Conservation (phyloP, 2,797 vertebrate genomes). For the Alcedo atthis region DNA sequence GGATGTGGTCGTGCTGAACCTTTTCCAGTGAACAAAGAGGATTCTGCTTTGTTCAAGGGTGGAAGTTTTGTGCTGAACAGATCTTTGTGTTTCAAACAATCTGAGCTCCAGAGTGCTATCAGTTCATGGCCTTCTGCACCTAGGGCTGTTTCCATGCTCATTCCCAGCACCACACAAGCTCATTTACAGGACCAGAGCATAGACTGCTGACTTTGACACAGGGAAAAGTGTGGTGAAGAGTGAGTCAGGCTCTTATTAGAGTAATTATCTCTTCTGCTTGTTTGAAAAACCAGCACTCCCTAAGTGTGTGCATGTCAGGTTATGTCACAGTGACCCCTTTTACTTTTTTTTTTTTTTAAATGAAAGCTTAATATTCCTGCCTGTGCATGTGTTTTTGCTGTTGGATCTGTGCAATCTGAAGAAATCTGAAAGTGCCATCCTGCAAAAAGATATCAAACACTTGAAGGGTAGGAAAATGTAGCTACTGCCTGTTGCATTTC, state of each 20-base stretch:
- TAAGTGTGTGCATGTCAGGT: background rate
- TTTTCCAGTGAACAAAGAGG: background rate
- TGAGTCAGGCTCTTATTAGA: conserved; percentile 29
- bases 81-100: background rate
- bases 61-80: background rate
- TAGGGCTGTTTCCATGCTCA: background rate
- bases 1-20: background rate
- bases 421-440: background rate
- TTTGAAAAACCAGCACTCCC: background rate
- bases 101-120: background rate
- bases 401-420: background rate
- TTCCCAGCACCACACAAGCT: background rate
- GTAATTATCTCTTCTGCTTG: background rate
- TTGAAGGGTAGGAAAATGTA: background rate
- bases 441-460: background rate
- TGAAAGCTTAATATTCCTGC: background rate
- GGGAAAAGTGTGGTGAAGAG: background rate
- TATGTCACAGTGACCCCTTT: conserved; percentile 6
- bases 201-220: background rate
- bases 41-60: background rate
- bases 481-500: background rate
- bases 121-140: background rate
- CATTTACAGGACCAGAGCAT: background rate
- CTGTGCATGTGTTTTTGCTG: background rate
- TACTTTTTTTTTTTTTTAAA: background rate